Conservation (phyloP, 2,888 invertebrate species). For the Papilio demoleus region DNA sequence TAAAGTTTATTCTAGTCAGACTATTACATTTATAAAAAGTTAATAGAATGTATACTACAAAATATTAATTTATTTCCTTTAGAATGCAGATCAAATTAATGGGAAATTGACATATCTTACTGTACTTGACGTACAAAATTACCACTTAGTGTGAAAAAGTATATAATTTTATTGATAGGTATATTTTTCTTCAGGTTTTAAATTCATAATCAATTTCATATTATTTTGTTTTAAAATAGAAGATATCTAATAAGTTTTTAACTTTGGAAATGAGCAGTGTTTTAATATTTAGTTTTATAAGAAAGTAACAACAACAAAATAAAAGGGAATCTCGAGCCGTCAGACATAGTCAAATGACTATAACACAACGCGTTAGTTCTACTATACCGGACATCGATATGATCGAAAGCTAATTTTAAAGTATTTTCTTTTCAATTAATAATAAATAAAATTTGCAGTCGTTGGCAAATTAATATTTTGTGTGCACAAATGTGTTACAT, state of each 20-base stretch:
- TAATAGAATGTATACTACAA: neutral
- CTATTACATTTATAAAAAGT: neutral
- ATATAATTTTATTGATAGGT: too few species aligned
- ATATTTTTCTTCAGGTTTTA: too few species aligned
- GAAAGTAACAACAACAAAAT: neutral
- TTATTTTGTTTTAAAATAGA: too few species aligned
- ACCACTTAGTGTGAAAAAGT: too few species aligned
- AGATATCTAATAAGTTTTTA: neutral
- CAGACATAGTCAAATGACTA: constrained; percentile 1
- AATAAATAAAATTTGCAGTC: neutral
- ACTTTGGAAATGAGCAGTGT: constrained; percentile 15
- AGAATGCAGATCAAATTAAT: neutral
- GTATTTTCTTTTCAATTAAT: neutral
- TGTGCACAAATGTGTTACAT: too few species aligned
- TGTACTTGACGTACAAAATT: neutral
- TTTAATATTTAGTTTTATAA: neutral
- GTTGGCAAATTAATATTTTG: constrained; percentile 6
- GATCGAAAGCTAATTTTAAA: neutral
- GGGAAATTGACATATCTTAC: neutral
- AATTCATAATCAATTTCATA: too few species aligned
- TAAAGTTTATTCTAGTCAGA: too few species aligned
- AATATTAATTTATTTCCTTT: neutral
- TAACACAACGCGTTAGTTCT: constrained; percentile 13
- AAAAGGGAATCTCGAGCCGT: neutral
- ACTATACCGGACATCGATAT: constrained; percentile 10